phyloP scores from a whole-genome alignment of 2,113 vertebrate species.

The Oostethus manadensis region DNA sequence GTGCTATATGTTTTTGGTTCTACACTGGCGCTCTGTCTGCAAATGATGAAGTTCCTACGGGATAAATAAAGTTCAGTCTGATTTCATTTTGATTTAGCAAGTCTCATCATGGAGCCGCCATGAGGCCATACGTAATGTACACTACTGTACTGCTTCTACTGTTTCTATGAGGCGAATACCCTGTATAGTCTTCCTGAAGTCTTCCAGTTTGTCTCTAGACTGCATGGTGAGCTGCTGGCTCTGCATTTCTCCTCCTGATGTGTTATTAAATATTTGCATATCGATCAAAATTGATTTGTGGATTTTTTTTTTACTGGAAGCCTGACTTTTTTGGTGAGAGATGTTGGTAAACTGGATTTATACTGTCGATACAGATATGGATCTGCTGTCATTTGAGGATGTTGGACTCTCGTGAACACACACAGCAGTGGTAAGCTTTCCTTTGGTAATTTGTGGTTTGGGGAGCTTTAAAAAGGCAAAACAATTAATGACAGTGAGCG shows the following conservation, averaged over 20 bases:
- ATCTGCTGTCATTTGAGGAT: slow-evolving; percentile 8
- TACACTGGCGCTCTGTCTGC: no score
- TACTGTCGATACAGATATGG: not conserved
- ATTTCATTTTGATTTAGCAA: no score
- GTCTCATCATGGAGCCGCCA: not conserved
- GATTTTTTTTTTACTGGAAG: slow-evolving; percentile 21
- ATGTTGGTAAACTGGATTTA: slow-evolving; percentile 10
- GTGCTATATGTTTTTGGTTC: no score
- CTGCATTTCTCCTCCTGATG: slow-evolving; percentile 21
- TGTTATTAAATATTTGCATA: slow-evolving; percentile 42
- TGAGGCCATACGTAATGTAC: not conserved
- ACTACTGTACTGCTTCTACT: slow-evolving; percentile 8
- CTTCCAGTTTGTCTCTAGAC: slow-evolving; percentile 16
- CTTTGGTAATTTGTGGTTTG: slow-evolving; percentile 3
- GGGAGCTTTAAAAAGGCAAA: not conserved
- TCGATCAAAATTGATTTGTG: slow-evolving; percentile 28
- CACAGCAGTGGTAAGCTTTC: not conserved
- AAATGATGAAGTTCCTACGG: no score
- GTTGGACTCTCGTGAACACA: not conserved
- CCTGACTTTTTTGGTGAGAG: not conserved
- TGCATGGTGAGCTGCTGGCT: slow-evolving; percentile 5
- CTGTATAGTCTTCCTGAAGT: slow-evolving; percentile 39
- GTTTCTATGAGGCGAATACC: slow-evolving; percentile 10
- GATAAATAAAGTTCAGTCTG: no score
- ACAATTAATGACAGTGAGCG: slow-evolving; percentile 1